A percentile compares a stretch with the other conserved stretches of the same genome.
Evolutionary conservation across 2,113 vertebrate species (phyloP).

Genomic region (Atrichornis clamosus): DNA sequence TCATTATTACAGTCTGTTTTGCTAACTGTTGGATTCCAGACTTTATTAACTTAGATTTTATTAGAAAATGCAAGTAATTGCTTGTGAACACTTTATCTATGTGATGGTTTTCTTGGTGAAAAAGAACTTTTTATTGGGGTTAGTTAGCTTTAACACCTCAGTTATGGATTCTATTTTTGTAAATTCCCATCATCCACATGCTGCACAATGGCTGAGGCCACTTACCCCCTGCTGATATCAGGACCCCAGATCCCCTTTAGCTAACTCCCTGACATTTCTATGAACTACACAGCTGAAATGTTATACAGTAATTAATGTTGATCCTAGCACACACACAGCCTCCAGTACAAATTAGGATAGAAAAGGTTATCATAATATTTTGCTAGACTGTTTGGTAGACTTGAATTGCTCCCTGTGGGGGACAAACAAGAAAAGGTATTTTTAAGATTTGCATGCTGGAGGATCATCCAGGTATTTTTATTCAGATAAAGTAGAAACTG

Average conservation of each 20-base stretch:
- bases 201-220: slow-evolving; percentile 55
- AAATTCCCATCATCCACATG: slow-evolving; percentile 62
- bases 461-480: slow-evolving; percentile 27
- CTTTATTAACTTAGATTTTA: slow-evolving; percentile 68
- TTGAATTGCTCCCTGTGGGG: slow-evolving; percentile 80
- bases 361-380: slow-evolving; percentile 96
- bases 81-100: not conserved
- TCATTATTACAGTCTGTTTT: slow-evolving; percentile 68
- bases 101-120: slow-evolving; percentile 12
- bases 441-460: slow-evolving; percentile 58
- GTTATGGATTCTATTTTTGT: slow-evolving; percentile 65
- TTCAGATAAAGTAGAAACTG: slow-evolving; percentile 1
- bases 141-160: slow-evolving; percentile 60
- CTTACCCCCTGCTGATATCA: slow-evolving; percentile 57
- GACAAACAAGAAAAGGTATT: slow-evolving; percentile 74
- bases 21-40: slow-evolving; percentile 61
- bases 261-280: slow-evolving; percentile 82
- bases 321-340: slow-evolving; percentile 82
- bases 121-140: slow-evolving; percentile 61
- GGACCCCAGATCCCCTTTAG: slow-evolving; percentile 73
- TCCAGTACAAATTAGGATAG: slow-evolving; percentile 88
- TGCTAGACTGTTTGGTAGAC: slow-evolving; percentile 82
- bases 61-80: slow-evolving; percentile 52
- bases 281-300: slow-evolving; percentile 84
- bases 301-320: slow-evolving; percentile 90